Conservation (phyloP, 2,888 invertebrate genomes). For the Macropis europaea region DNA sequence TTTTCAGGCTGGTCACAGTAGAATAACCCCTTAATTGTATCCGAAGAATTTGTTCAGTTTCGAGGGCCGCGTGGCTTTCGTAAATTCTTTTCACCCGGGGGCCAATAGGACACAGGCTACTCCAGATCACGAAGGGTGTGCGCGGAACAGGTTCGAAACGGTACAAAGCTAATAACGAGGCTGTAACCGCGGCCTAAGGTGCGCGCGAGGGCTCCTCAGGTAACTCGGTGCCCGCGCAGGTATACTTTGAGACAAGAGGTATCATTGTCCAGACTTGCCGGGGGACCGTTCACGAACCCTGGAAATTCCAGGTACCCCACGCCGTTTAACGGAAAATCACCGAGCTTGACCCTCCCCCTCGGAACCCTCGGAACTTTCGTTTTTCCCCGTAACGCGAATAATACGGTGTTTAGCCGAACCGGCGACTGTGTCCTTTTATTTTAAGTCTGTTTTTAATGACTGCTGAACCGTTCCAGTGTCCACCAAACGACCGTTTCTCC, state of each 20-base stretch:
- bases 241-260: slow-evolving; percentile 62
- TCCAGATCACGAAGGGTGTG: neutral
- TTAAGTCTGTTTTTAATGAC: too few species aligned
- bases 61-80: too few species aligned
- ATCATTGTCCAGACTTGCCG: slow-evolving; percentile 57
- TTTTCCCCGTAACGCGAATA: neutral
- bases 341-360: neutral
- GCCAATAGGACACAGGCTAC: neutral
- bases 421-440: too few species aligned
- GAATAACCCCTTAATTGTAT: too few species aligned
- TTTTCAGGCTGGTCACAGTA: too few species aligned
- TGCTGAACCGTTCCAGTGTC: too few species aligned
- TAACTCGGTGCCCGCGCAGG: slow-evolving; percentile 58
- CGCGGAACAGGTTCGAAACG: slow-evolving; percentile 55
- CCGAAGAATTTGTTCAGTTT: too few species aligned
- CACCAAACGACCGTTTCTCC: too few species aligned
- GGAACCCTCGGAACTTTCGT: too few species aligned
- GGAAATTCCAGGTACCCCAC: slow-evolving; percentile 51
- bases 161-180: slow-evolving; percentile 66
- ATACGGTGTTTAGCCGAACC: too few species aligned
- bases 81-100: neutral
- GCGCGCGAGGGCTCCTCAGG: slow-evolving; percentile 54
- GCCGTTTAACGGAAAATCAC: slow-evolving; percentile 48
- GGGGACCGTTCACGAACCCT: slow-evolving; percentile 51
- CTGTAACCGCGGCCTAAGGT: slow-evolving; percentile 62